Evolutionary conservation across 2,888 invertebrate genomes (phyloP).

Genomic region (Plagodis pulveraria): DNA sequence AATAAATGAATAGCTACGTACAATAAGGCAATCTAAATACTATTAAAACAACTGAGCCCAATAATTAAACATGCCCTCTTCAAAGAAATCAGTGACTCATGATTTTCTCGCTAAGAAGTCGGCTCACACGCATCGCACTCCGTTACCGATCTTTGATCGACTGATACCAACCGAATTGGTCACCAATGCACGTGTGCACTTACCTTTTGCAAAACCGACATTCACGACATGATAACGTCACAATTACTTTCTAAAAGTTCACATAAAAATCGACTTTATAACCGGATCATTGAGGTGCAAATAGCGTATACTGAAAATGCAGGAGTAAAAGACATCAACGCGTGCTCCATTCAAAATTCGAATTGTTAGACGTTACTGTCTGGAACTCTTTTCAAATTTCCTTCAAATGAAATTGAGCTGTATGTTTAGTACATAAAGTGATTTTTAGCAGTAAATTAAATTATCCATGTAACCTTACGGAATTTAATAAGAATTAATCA

Average conservation of each 20-base stretch:
- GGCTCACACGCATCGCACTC: conserved; percentile 56
- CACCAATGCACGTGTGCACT: conserved; percentile 63
- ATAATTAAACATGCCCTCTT: conserved; percentile 13
- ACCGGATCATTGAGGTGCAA: background rate
- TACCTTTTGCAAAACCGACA: conserved; percentile 54
- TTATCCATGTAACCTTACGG: background rate
- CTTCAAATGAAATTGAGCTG: conserved; percentile 14
- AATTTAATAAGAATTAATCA: background rate
- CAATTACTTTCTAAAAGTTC: conserved; percentile 9
- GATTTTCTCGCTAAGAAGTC: conserved; percentile 47
- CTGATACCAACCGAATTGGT: conserved; percentile 43
- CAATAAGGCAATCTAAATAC: too few species aligned
- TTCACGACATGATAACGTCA: conserved; percentile 24
- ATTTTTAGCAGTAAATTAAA: background rate
- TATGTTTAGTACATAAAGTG: background rate
- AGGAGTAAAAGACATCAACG: conserved; percentile 30
- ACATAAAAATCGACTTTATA: conserved; percentile 10
- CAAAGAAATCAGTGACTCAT: conserved; percentile 35
- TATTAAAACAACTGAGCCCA: too few species aligned
- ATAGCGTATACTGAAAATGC: conserved; percentile 7
- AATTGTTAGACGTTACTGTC: conserved; percentile 18
- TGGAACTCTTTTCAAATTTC: conserved; percentile 7
- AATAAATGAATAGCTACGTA: too few species aligned
- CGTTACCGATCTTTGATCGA: conserved; percentile 65
- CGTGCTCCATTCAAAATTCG: conserved; percentile 27